Base-by-base conservation (phyloP, 2,797 vertebrate species). In the Enteromius fasciolatus region DNA sequence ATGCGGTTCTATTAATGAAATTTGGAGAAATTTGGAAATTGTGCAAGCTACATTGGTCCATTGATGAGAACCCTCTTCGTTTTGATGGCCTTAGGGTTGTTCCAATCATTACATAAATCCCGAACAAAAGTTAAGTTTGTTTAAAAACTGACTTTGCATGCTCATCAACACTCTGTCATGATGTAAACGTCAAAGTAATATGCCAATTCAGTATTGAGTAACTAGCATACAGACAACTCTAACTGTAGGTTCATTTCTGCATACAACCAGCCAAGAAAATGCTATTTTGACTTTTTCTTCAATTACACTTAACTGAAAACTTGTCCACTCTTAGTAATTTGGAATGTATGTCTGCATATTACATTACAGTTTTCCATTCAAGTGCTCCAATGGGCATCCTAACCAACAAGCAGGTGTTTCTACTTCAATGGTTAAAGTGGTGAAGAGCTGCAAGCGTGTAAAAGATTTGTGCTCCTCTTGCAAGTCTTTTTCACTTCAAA, bases 401-500 rank as follows among this genome's bases (percentile, higher is more conserved):
- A 17, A 63, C 74, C 61, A 57, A 63, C 44, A 82, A 84, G 57
- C 83, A 83, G 74, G 81, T 75, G 78, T 18, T 73, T 74, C 20
- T 69, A 52, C 61, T 84, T 83, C 52, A 76, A 66, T 54, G 31
- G 12, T 18, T 15, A 44, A 68, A 69, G 67, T n/a, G 18, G 17
- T 44, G 66, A 77, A 59, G 66, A 87, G 48, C 33, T 14, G 33
- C 74, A 78, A 9, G 63, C 25, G 52, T 41, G 72, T 64, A 39
- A 73, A 87, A 86, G 84, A 85, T 84, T 78, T 85, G 83, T 67
- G 77, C 23, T 25, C 17, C 77, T 69, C 33, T 75, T n/a, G 15
- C 61, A 73, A 61, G 72, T 81, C 82, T 57, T 83, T 81, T 84
- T 76, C 63, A 15, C 83, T 86, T 88, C 76, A 86, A 78, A 85